Evolutionary conservation across 2,113 vertebrate species (phyloP).

Genomic region (Gallinago paraguaiae): DNA sequence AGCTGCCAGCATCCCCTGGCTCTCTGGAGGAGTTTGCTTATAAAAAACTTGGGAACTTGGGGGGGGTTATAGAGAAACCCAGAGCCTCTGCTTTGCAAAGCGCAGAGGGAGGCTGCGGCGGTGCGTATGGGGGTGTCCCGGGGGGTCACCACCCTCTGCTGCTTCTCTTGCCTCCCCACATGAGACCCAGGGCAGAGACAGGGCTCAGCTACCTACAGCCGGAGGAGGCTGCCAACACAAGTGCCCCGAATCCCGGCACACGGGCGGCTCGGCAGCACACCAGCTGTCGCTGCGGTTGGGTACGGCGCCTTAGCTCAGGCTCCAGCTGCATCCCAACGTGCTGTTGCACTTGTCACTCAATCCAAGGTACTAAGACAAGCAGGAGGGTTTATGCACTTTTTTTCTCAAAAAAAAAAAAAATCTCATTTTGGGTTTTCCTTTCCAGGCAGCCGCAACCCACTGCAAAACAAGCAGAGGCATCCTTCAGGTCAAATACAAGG

Average conservation of each 20-base stretch:
- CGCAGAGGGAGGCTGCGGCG: fast-evolving
- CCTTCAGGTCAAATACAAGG: not conserved
- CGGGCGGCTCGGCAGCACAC: fast-evolving
- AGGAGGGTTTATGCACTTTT: not conserved
- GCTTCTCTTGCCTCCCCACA: fast-evolving
- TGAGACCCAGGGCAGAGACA: fast-evolving
- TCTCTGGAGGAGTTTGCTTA: fast-evolving
- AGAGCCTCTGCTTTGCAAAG: not conserved
- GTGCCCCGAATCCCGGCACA: not conserved
- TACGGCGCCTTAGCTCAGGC: fast-evolving
- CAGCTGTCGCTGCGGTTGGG: not conserved
- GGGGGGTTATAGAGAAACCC: not conserved
- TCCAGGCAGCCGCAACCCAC: not conserved
- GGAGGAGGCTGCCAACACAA: not conserved
- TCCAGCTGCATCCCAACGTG: not conserved
- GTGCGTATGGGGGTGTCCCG: too few relatives aligned
- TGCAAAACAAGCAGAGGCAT: not conserved
- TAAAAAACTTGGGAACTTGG: not conserved
- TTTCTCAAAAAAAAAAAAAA: not conserved
- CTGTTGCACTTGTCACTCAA: not conserved
- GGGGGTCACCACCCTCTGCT: not conserved
- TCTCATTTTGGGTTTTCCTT: not conserved
- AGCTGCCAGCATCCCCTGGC: not conserved
- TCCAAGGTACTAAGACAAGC: not conserved
- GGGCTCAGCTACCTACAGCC: not conserved